phyloP scores from a whole-genome alignment of 2,888 invertebrate genomes.

The Chymomyza caudatula region DNA sequence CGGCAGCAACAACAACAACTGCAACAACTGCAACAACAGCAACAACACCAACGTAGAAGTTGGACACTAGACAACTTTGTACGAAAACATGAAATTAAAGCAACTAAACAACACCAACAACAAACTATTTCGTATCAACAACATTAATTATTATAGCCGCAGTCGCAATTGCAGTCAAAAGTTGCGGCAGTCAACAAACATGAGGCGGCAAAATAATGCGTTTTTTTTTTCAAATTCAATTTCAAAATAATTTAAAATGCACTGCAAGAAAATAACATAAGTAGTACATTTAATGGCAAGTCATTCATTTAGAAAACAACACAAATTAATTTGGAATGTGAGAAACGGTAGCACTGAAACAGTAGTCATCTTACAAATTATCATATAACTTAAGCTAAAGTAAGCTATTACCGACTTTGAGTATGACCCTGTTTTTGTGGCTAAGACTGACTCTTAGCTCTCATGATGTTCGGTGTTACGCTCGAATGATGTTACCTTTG shows the following conservation, averaged over 20 bases:
- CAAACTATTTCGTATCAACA: constrained; percentile 58
- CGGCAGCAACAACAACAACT: constrained; percentile 21
- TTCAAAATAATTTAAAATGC: constrained; percentile 44
- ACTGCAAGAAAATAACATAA: constrained; percentile 31
- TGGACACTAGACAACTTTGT: constrained; percentile 53
- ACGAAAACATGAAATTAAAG: constrained; percentile 44
- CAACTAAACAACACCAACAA: constrained; percentile 31
- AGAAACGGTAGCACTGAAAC: background rate
- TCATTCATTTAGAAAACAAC: background rate
- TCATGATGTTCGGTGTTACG: too few relatives aligned
- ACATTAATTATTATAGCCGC: constrained; percentile 56
- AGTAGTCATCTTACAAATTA: too few relatives aligned
- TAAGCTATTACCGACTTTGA: too few relatives aligned
- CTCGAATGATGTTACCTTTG: too few relatives aligned
- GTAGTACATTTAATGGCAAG: background rate
- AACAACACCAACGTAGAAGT: constrained; percentile 12
- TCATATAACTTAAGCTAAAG: too few relatives aligned
- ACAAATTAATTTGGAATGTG: background rate
- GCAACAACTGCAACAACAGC: constrained; percentile 56
- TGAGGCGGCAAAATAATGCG: constrained; percentile 2
- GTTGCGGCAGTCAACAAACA: background rate
- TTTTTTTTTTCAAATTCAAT: constrained; percentile 20
- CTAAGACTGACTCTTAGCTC: too few relatives aligned
- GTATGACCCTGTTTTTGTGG: too few relatives aligned
- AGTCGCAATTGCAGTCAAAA: constrained; percentile 25